A percentile compares a stretch with the other conserved stretches of the same genome.
phyloP scores from a whole-genome alignment of 1,140 invertebrate species.

The Metopolophium dirhodum region DNA sequence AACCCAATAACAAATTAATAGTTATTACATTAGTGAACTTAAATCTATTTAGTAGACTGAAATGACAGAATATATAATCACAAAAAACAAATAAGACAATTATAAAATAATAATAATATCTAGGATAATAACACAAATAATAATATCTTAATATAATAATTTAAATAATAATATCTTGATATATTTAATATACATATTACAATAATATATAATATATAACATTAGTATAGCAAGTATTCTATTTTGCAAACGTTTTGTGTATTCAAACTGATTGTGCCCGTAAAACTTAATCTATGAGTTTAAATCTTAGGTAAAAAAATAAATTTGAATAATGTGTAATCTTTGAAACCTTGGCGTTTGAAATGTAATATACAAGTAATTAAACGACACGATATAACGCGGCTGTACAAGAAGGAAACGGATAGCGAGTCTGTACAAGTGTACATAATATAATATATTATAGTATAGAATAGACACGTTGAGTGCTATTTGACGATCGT shows the following conservation, averaged over 20 bases:
- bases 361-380: neutral
- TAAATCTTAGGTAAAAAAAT: neutral
- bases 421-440: neutral
- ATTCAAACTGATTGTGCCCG: neutral
- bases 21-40: too few relatives aligned
- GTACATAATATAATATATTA: neutral
- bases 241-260: neutral
- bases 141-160: too few relatives aligned
- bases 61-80: too few relatives aligned
- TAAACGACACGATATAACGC: neutral
- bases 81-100: too few relatives aligned
- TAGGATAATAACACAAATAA: too few relatives aligned
- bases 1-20: too few relatives aligned
- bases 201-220: too few relatives aligned
- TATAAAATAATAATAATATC: too few relatives aligned
- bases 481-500: conserved; percentile 6
- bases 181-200: too few relatives aligned
- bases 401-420: neutral
- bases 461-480: neutral
- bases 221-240: neutral
- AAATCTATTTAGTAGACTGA: too few relatives aligned
- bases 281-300: neutral
- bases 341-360: neutral
- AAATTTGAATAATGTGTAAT: neutral
- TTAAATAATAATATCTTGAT: too few relatives aligned